Percentiles rank a stretch among this genome's conserved stretches.
Conservation (phyloP, 1,140 invertebrate species). For the Eurosta solidaginis region DNA sequence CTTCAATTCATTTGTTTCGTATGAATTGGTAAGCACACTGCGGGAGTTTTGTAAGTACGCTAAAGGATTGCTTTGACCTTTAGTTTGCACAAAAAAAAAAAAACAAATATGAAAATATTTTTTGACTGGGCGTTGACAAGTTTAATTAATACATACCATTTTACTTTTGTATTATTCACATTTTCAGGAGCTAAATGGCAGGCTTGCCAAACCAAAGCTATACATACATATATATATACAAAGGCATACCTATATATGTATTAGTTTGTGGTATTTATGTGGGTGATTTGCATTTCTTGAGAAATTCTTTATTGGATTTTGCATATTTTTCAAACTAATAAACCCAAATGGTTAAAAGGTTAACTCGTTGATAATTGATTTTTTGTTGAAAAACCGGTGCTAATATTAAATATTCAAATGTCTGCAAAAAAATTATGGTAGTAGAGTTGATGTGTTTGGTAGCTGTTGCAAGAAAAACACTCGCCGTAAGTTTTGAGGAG, state of each 20-base stretch:
- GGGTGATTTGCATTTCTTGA: background rate
- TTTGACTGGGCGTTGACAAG: background rate
- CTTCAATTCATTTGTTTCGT: background rate
- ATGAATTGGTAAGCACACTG: background rate
- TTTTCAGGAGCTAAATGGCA: background rate
- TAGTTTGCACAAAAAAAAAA: background rate
- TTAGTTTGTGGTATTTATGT: background rate
- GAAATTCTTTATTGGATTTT: background rate
- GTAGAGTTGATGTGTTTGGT: no score
- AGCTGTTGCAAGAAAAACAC: no score
- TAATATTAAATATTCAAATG: no score
- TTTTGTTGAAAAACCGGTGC: no score
- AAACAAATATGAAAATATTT: background rate
- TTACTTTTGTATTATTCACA: background rate
- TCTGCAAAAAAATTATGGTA: no score
- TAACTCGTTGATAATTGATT: no score
- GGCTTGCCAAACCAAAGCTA: background rate
- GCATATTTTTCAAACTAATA: no score
- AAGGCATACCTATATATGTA: no score
- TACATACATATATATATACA: background rate
- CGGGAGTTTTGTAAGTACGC: background rate
- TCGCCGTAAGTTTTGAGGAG: no score
- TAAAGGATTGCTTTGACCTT: background rate
- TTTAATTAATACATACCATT: conserved; percentile 18
- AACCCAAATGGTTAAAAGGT: no score